Percentiles rank a stretch among this genome's conserved stretches.
phyloP scores from a whole-genome alignment of 2,797 vertebrate genomes.

The Silurus aristotelis region DNA sequence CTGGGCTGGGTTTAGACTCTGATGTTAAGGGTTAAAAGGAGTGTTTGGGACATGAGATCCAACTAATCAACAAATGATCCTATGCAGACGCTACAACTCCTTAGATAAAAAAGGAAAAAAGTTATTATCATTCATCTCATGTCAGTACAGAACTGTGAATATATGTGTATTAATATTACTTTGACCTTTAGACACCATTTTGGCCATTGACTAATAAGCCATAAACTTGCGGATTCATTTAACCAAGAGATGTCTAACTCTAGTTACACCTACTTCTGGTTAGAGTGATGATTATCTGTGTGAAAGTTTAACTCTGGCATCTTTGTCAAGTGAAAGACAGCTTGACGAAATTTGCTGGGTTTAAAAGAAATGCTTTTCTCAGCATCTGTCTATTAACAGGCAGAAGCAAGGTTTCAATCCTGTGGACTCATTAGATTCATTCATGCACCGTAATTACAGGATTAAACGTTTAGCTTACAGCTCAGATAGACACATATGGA shows the following conservation, averaged over 20 bases:
- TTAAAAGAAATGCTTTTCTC: background rate
- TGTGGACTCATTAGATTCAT: background rate
- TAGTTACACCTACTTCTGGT: background rate
- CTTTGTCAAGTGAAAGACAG: background rate
- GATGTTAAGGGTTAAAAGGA: no score
- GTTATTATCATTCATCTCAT: no score
- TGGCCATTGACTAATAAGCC: background rate
- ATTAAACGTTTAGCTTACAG: background rate
- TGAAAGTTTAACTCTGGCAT: background rate
- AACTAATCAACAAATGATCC: no score
- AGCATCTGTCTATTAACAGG: background rate
- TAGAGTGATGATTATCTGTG: background rate
- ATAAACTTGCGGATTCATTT: background rate
- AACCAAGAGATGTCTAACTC: background rate
- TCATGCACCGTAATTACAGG: background rate
- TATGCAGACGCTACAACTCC: no score
- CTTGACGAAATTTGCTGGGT: background rate
- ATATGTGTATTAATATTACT: background rate
- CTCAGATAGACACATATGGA: background rate
- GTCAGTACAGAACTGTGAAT: background rate
- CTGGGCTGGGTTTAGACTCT: no score
- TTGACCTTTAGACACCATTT: background rate
- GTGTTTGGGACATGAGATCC: no score
- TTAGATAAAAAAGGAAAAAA: no score
- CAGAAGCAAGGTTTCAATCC: background rate